Percentiles rank a stretch among this genome's conserved stretches.
Conservation (phyloP, 92 coral and sea anemone genomes). For the Micromussa lordhowensis region DNA sequence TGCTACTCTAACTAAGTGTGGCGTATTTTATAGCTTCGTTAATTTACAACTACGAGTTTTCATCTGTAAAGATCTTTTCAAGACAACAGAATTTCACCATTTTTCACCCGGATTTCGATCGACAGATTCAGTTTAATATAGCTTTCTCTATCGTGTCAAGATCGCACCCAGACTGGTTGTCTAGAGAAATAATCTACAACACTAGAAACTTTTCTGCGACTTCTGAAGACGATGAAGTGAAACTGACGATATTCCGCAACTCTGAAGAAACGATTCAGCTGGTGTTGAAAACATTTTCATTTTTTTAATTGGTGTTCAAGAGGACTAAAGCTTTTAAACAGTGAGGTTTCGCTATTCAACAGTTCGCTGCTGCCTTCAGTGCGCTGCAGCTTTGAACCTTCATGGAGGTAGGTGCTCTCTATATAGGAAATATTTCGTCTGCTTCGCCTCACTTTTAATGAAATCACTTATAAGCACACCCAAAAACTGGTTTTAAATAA, state of each 20-base stretch:
- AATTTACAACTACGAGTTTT: not conserved
- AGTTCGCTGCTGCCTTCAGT: not conserved
- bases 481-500: not conserved
- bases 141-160: not conserved
- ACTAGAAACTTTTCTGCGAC: not conserved
- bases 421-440: not conserved
- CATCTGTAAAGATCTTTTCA: not conserved
- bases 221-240: not conserved
- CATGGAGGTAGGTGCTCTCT: slow-evolving; percentile 4
- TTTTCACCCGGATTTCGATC: not conserved
- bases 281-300: not conserved
- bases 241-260: not conserved
- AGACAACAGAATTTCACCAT: not conserved
- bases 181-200: not conserved
- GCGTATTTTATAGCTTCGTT: not conserved
- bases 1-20: not conserved
- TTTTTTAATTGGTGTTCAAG: not conserved
- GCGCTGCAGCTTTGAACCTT: not conserved
- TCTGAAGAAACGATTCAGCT: not conserved
- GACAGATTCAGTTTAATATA: not conserved
- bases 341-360: not conserved
- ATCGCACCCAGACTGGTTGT: not conserved
- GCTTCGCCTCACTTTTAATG: not conserved
- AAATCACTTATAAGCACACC: not conserved
- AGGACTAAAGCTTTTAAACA: not conserved